Evolutionary conservation across 2,888 invertebrate species (phyloP).

Genomic region (Ectemnius continuus): DNA sequence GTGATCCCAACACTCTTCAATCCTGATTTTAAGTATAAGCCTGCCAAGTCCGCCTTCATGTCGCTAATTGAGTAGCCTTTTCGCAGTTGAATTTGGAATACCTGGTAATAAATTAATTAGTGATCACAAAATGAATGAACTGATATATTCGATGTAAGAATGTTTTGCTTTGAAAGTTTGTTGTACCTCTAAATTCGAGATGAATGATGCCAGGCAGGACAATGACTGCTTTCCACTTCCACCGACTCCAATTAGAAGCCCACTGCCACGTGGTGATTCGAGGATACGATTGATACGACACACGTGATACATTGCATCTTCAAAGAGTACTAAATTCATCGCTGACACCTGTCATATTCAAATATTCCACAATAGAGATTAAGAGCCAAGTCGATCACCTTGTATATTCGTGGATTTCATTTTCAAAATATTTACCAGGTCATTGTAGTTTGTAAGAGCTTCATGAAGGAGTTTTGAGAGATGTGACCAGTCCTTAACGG

Average conservation of each 20-base stretch:
- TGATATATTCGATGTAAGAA: neutral
- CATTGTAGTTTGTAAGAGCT: constrained; percentile 91
- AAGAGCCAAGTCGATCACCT: neutral
- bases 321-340: constrained; percentile 96
- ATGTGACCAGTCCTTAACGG: constrained; percentile 85
- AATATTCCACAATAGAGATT: neutral
- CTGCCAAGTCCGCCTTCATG: constrained; percentile 86
- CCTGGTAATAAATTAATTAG: constrained; percentile 71
- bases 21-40: constrained; percentile 92
- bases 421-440: constrained; percentile 80
- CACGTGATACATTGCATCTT: constrained; percentile 96
- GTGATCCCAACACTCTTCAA: constrained; percentile 90
- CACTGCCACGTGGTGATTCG: constrained; percentile 95
- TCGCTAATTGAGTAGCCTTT: constrained; percentile 93
- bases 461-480: constrained; percentile 88
- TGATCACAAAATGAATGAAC: neutral
- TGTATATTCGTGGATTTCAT: neutral
- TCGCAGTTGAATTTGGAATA: constrained; percentile 94
- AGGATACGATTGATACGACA: constrained; percentile 95
- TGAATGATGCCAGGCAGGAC: constrained; percentile 92
- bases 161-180: neutral
- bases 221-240: constrained; percentile 97
- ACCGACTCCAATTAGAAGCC: constrained; percentile 94
- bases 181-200: constrained; percentile 87
- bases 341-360: constrained; percentile 81